Conservation (phyloP, 2,888 invertebrate genomes). For the Uropetala carovei region DNA sequence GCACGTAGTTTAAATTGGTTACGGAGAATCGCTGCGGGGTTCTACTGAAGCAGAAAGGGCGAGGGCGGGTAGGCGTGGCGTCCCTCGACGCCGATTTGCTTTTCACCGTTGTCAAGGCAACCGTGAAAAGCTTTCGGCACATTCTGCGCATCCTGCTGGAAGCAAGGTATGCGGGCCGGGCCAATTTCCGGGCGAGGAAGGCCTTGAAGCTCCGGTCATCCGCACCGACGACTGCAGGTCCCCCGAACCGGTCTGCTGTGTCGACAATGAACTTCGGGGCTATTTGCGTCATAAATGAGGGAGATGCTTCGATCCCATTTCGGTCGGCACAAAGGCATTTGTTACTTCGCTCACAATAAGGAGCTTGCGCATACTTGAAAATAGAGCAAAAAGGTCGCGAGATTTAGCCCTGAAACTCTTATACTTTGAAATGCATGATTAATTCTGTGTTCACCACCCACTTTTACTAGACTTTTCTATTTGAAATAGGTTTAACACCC, state of each 20-base stretch:
- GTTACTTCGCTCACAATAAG: neutral
- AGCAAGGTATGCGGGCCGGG: neutral
- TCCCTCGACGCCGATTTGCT: neutral
- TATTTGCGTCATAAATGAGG: neutral
- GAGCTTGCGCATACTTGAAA: neutral
- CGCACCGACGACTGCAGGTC: neutral
- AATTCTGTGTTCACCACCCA: too few species aligned
- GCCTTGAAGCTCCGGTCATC: neutral
- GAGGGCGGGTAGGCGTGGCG: constrained; percentile 23
- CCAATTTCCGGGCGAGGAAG: constrained; percentile 20
- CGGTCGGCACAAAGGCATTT: neutral
- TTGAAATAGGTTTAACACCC: too few species aligned
- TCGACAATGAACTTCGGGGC: constrained; percentile 23
- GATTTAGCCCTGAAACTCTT: neutral
- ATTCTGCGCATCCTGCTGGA: constrained; percentile 8
- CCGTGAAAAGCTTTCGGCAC: neutral
- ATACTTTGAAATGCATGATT: too few species aligned
- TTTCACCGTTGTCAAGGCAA: neutral
- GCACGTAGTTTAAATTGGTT: neutral
- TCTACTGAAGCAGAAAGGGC: neutral
- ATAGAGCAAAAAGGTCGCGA: neutral
- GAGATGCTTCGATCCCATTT: neutral
- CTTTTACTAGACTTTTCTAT: too few species aligned
- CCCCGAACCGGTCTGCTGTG: neutral
- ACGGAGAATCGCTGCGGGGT: neutral